Evolutionary conservation across 2,888 invertebrate genomes (phyloP).

Genomic region (Diarsia dahlii): DNA sequence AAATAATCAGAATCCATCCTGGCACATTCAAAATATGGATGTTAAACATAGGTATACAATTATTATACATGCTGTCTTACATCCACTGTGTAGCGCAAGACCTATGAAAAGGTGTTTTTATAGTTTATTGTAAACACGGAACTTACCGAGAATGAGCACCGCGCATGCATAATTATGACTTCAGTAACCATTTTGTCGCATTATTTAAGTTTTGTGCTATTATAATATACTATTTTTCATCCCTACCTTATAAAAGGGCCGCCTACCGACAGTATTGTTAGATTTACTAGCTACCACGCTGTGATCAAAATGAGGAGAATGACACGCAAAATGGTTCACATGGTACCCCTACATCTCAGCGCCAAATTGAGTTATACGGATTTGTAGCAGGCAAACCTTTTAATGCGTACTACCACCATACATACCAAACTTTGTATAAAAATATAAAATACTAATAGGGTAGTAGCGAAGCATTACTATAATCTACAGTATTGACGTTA

Average conservation of each 20-base stretch:
- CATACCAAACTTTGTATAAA: neutral
- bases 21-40: too few species aligned
- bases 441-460: neutral
- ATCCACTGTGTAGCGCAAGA: too few species aligned
- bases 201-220: too few species aligned
- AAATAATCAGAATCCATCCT: too few species aligned
- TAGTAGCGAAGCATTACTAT: neutral
- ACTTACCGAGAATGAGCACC: neutral
- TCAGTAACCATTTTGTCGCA: neutral
- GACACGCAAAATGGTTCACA: neutral
- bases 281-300: neutral
- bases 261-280: neutral
- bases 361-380: slow-evolving; percentile 70
- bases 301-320: neutral
- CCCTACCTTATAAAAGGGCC: neutral
- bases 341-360: slow-evolving; percentile 56
- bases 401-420: slow-evolving; percentile 44
- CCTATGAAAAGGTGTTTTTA: too few species aligned
- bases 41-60: too few species aligned
- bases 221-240: neutral
- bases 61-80: too few species aligned
- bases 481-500: neutral
- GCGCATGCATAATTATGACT: neutral
- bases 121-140: too few species aligned
- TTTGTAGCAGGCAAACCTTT: slow-evolving; percentile 66